Evolutionary conservation across 2,113 vertebrate species (phyloP), one percentile per base, ranked within the genome.

Genomic region (Platycercus adscitus): DNA sequence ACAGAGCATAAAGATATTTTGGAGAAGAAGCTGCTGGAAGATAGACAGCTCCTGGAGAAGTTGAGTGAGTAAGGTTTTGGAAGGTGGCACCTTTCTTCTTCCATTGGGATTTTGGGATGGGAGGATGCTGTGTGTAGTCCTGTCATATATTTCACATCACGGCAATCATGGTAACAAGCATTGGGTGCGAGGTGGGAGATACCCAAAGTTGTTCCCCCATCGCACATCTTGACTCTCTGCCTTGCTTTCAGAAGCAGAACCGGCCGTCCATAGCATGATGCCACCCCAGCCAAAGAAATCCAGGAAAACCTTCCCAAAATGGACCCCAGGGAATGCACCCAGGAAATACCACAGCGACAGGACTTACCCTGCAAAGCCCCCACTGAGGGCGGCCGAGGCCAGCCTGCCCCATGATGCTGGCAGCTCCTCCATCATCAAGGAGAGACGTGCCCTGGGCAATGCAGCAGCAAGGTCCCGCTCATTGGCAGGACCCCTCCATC

Each of bases 231-330:
- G 35, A 52, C 19, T 17, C 1, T 61, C 56, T 2, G 0, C 53
- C 37, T 94, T 89, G 37, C n/a, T 95, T 97, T 72, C 96, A 97
- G 96, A 96, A 81, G 92, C 91, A 49, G 93, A 95, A 44, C 82
- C 92, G 0, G 10, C 70, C 0, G 6, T 58, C 60, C 89, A 88
- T 13, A 93, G 46, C 73, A 46, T 89, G 91, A 52, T 96, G 87
- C 58, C 84, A 13, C 39, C 86, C 8, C 94, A 85, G n/a, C 60
- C 91, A 28, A 97, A 96, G 76, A 97, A 96, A 76, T 97, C 97
- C 82, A 97, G 96, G 94, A 97, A 97, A 70, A 95, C 92, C 39
- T 97, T 97, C 81, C 95, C 96, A 13, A 97, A 96, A 55, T 96
- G 97, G 96, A 46, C 65, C 21, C 33, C 17, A 0, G 96, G 94